These are phyloP conservation scores for Oenanthe oenanthe DNA, from an alignment of 2,113 vertebrate species.

Conservation along the genomic window DNA sequence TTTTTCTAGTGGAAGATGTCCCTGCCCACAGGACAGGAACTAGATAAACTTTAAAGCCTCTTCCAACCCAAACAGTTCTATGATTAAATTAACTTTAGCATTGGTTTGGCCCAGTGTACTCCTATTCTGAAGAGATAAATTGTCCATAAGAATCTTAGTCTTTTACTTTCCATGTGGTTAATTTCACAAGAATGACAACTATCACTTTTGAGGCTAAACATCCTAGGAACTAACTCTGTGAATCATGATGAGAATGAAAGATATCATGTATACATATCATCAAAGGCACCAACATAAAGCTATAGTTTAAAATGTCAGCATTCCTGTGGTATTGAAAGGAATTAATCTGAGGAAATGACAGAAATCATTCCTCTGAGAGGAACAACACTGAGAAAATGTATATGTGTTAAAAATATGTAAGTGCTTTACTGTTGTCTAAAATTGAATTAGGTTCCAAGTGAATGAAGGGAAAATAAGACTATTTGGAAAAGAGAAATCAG, in stretches of 20 bases:
- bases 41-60: background rate
- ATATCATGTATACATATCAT: background rate
- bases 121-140: slow-evolving; percentile 28
- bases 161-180: slow-evolving; percentile 21
- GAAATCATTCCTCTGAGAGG: background rate
- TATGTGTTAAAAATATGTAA: background rate
- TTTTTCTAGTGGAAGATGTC: background rate
- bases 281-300: slow-evolving; percentile 24
- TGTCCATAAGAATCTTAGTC: background rate
- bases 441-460: slow-evolving; percentile 26
- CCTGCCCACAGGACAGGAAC: background rate
- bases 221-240: background rate
- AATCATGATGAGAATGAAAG: slow-evolving; percentile 29
- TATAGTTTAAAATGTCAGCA: slow-evolving; percentile 16
- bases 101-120: background rate
- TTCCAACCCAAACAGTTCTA: background rate
- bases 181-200: slow-evolving; percentile 14
- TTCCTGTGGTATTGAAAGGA: slow-evolving; percentile 33
- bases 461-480: slow-evolving; percentile 4
- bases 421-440: slow-evolving; percentile 2
- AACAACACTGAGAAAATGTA: background rate
- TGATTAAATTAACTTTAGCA: background rate
- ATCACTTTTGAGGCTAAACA: background rate
- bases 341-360: slow-evolving; percentile 23
- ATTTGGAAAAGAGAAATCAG: background rate